Base-by-base conservation (phyloP, 2,797 vertebrate species). In the Acrossocheilus wenchowensis region DNA sequence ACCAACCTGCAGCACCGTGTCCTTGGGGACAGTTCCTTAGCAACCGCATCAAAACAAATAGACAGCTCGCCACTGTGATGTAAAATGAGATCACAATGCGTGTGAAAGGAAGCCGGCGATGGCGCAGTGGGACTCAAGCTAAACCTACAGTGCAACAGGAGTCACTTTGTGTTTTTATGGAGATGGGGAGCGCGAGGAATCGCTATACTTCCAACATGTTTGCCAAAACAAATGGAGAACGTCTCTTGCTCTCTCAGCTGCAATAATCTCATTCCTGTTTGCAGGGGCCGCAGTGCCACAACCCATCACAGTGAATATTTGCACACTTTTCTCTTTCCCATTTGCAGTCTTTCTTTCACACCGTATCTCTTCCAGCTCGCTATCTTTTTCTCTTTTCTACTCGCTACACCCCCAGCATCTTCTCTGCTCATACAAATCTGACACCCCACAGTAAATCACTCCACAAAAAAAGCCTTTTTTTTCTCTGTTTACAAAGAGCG, bases 11-110 rank as follows among this genome's bases (percentile, higher is more conserved):
- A 84, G 89, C 85, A 45, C 88, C 34, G 86, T 88, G 43, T 93
- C 92, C 92, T 92, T 91, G 88, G 90, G 92, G 93, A 93, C 85
- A 88, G 93, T 95, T 94, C 81, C 95, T 91, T 94, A 94, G 93
- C 94, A 94, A 95, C 94, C 12, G 78, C 86, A 92, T 92, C 91
- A 91, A 92, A 93, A 94, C 90, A 91, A 91, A 90, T 83, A 91
- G 88, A 86, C 88, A 81, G 89, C 52, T 82, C 73, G 6, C 86
- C 87, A 90, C 81, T 82, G 89, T 45, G 81, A 87, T 91, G 91
- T 92, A 89, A 90, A 91, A 91, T 86, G 84, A 79, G 83, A 92
- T 89, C 17, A 57, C 72, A 72, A 50, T 60, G 85, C 85, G 86
- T 85, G 34, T 36, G n/a, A 81, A 75, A 62, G 54, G 48, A 87